phyloP scores from a whole-genome alignment of 2,888 invertebrate species.

The Coecobrya sp. region DNA sequence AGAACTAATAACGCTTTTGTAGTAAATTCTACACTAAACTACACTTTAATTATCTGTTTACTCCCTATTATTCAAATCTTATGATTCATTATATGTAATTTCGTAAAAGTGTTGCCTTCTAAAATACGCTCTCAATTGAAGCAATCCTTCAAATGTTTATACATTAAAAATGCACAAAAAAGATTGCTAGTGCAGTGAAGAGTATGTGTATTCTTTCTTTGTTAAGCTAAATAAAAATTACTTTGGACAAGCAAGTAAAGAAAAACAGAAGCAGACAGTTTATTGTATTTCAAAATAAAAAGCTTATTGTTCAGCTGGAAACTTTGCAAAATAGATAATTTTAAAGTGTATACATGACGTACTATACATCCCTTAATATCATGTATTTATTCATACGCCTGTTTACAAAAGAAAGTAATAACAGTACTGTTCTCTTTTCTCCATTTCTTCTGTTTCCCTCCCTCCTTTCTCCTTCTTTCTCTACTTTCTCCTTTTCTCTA shows the following conservation, averaged over 20 bases:
- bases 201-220: background rate
- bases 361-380: background rate
- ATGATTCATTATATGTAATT: too few relatives aligned
- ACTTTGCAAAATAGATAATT: background rate
- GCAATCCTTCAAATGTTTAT: too few relatives aligned
- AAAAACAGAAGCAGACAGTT: background rate
- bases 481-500: background rate
- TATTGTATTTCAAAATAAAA: background rate
- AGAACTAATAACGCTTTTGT: too few relatives aligned
- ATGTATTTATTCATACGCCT: constrained; percentile 26
- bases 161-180: too few relatives aligned
- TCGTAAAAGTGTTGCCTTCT: too few relatives aligned
- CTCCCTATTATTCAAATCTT: too few relatives aligned
- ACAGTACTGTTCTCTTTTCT: background rate
- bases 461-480: background rate
- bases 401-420: constrained; percentile 31
- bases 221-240: background rate
- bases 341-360: background rate
- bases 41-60: too few relatives aligned
- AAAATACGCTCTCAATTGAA: too few relatives aligned
- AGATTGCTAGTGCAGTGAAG: too few relatives aligned
- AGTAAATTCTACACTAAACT: too few relatives aligned
- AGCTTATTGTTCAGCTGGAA: background rate
- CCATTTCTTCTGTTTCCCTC: background rate
- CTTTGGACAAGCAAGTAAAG: background rate